Evolutionary conservation across 2,113 vertebrate genomes (phyloP).

Genomic region (Etheostoma spectabile): DNA sequence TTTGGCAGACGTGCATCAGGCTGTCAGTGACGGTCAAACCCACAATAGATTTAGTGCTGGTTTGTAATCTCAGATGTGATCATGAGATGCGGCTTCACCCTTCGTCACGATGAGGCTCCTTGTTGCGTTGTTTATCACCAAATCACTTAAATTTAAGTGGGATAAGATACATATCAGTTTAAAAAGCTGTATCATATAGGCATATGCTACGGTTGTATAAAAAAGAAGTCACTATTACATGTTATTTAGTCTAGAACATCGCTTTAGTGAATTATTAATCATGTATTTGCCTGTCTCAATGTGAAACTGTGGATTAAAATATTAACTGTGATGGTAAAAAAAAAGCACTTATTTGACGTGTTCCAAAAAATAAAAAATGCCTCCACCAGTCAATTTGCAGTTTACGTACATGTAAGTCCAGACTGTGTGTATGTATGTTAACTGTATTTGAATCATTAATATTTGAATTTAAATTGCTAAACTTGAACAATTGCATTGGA

Average conservation of each 20-base stretch:
- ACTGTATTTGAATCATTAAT: too few relatives aligned
- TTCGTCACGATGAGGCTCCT: slow-evolving; percentile 4
- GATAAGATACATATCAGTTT: neutral
- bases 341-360: neutral
- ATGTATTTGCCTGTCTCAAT: neutral
- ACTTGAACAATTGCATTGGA: too few relatives aligned
- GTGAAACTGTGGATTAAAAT: too few relatives aligned
- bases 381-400: too few relatives aligned
- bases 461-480: too few relatives aligned
- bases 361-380: neutral
- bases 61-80: slow-evolving; percentile 51
- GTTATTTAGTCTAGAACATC: neutral
- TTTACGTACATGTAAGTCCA: too few relatives aligned
- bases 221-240: neutral
- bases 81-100: slow-evolving; percentile 39
- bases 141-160: neutral
- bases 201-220: too few relatives aligned
- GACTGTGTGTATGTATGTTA: too few relatives aligned
- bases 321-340: neutral
- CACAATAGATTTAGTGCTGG: slow-evolving; percentile 40
- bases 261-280: neutral
- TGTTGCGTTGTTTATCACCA: neutral
- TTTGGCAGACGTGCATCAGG: slow-evolving; percentile 54
- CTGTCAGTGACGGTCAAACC: slow-evolving; percentile 36
- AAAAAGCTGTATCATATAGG: neutral